Evolutionary conservation across 2,797 vertebrate genomes (phyloP), one percentile per base, ranked within the genome.

Genomic region (Alauda arvensis): DNA sequence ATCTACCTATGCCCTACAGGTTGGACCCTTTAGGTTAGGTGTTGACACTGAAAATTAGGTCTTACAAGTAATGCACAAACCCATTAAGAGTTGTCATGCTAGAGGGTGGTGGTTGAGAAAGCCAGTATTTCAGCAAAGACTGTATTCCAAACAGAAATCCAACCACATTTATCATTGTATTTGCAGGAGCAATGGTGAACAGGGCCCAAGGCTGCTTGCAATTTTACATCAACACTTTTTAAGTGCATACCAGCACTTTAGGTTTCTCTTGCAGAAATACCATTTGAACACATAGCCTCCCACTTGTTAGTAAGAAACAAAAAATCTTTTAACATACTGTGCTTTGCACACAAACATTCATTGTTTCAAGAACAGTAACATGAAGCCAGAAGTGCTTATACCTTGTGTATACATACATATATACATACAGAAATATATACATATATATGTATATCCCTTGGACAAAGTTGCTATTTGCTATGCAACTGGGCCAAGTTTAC

Each of bases 331-430:
- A 95, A 96, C 95, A 93, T 92, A 95, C 92, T 96, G 96, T 97
- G 96, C 96, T 97, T 96, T 94, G 94, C 96, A 97, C 96, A 97
- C 94, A 96, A 97, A 96, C 94, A 97, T 97, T 97, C 95, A 96
- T 96, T 94, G 89, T 91, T 96, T 96, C 95, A 96, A 95, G 94
- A 96, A 96, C 88, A 95, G 95, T 96, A 96, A 96, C 96, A 96
- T 96, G 94, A 96, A 96, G 95, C 93, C 96, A 95, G 97, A 97
- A 98, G 97, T 98, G 97, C 97, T 97, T 95, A 95, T 95, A 94
- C 90, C 85, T 89, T 67, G 75, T 86, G 81, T 94, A 92, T 95
- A 92, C 96, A 96, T 90, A 96, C 91, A 95, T 88, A 85, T 94
- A 94, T 95, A 95, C 92, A 90, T 95, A 93, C 81, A 77, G 74